These are phyloP conservation scores for Lithophane semibrunnea DNA, from an alignment of 2,888 invertebrate genomes.

Conservation along the genomic window DNA sequence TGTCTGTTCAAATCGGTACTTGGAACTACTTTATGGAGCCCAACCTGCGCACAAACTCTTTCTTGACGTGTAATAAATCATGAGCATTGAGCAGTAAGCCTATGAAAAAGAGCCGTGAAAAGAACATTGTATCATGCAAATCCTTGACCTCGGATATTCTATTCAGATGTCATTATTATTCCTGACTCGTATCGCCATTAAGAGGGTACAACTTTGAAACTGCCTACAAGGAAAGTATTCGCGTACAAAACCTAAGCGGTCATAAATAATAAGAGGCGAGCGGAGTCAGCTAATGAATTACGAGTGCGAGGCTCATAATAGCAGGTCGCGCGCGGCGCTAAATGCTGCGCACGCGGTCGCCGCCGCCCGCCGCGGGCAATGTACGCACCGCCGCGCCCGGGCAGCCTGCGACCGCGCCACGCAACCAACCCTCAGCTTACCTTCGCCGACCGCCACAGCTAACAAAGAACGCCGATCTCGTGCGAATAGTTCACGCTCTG, in stretches of 20 bases:
- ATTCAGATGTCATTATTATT: conserved; percentile 85
- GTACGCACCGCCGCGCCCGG: conserved; percentile 63
- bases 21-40: conserved; percentile 69
- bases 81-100: conserved; percentile 67
- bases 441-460: conserved; percentile 49
- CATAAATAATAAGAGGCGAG: conserved; percentile 86
- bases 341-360: conserved; percentile 68
- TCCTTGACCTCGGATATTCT: conserved; percentile 82
- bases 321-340: conserved; percentile 75
- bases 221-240: conserved; percentile 79
- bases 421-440: conserved; percentile 57
- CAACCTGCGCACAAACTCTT: conserved; percentile 58
- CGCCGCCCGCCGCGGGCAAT: conserved; percentile 71
- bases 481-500: conserved; percentile 84
- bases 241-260: conserved; percentile 83
- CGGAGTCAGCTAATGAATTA: conserved; percentile 88
- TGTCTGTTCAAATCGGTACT: conserved; percentile 62
- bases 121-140: conserved; percentile 77
- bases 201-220: conserved; percentile 77
- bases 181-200: conserved; percentile 76
- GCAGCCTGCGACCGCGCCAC: conserved; percentile 52
- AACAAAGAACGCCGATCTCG: conserved; percentile 74
- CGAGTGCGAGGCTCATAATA: conserved; percentile 81
- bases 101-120: conserved; percentile 72
- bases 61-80: conserved; percentile 74